These are phyloP conservation scores for Virgularia gustaviana DNA, from an alignment of 92 coral and sea anemone species.

Conservation along the genomic window DNA sequence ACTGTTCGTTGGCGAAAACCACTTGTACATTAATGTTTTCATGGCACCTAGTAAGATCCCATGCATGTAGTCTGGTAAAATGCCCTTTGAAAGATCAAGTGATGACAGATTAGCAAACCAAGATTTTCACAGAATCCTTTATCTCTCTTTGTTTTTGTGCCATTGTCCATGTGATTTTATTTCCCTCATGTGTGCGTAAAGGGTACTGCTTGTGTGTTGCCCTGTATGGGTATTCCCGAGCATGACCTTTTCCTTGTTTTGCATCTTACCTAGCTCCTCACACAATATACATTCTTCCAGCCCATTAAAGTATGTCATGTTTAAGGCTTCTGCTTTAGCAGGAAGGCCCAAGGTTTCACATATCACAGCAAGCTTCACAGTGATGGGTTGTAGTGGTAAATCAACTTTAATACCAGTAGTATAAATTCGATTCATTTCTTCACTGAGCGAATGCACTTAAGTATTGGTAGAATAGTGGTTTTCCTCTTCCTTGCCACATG, in stretches of 20 bases:
- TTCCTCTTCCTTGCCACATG: constrained; percentile 63
- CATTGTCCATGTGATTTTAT: neutral
- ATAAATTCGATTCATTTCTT: constrained; percentile 33
- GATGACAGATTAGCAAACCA: no score
- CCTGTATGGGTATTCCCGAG: constrained; percentile 50
- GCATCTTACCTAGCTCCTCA: constrained; percentile 52
- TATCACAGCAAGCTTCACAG: constrained; percentile 32
- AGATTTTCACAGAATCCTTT: no score
- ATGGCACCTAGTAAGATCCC: no score
- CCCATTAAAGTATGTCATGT: constrained; percentile 58
- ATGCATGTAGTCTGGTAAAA: no score
- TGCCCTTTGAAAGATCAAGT: no score
- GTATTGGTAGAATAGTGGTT: constrained; percentile 41
- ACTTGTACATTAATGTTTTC: constrained; percentile 35
- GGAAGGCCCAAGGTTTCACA: constrained; percentile 36
- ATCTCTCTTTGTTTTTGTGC: neutral
- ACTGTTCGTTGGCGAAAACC: constrained; percentile 27
- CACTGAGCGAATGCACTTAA: constrained; percentile 41
- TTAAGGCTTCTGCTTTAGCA: constrained; percentile 45
- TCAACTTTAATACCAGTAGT: constrained; percentile 5
- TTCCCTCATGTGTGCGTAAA: constrained; percentile 32
- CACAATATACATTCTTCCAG: constrained; percentile 42
- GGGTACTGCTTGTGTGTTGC: constrained; percentile 20
- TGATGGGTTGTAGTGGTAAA: neutral
- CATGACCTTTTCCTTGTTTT: constrained; percentile 51